A percentile compares a stretch with the other conserved stretches of the same genome.
These are phyloP conservation scores for Bucorvus abyssinicus DNA, from an alignment of 2,797 vertebrate genomes.

Conservation along the genomic window DNA sequence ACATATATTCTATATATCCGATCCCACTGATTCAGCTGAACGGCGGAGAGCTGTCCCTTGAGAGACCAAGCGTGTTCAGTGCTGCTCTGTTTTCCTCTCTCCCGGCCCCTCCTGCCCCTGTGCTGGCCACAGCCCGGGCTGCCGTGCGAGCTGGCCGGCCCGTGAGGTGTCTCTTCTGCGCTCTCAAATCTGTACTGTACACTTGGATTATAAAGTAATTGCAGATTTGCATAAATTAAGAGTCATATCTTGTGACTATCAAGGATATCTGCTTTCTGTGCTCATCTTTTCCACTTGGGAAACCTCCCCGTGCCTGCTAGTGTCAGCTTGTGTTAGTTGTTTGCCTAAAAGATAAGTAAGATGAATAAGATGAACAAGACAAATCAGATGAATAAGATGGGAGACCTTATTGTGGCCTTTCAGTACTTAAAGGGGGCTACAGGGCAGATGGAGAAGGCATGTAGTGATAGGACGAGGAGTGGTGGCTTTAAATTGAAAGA, in stretches of 20 bases:
- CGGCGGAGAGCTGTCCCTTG: background rate
- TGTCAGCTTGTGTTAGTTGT: background rate
- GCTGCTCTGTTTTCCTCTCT: background rate
- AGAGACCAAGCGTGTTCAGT: background rate
- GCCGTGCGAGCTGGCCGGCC: background rate
- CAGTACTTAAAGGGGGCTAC: no score
- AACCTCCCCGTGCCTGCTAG: background rate
- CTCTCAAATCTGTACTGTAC: background rate
- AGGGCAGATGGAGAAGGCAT: background rate
- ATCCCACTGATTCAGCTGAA: background rate
- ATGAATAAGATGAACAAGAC: no score
- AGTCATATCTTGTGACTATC: accelerated
- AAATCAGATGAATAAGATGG: background rate
- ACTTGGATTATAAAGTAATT: background rate
- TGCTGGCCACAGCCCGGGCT: background rate
- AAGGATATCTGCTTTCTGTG: background rate
- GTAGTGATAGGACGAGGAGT: background rate
- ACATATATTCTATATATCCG: background rate
- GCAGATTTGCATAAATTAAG: background rate
- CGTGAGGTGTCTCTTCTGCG: background rate
- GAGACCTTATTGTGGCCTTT: no score
- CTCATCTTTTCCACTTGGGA: background rate
- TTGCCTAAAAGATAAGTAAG: background rate
- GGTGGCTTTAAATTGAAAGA: background rate
- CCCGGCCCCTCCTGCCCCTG: background rate